phyloP scores from a whole-genome alignment of 2,888 invertebrate species.

The Catonia carolina region DNA sequence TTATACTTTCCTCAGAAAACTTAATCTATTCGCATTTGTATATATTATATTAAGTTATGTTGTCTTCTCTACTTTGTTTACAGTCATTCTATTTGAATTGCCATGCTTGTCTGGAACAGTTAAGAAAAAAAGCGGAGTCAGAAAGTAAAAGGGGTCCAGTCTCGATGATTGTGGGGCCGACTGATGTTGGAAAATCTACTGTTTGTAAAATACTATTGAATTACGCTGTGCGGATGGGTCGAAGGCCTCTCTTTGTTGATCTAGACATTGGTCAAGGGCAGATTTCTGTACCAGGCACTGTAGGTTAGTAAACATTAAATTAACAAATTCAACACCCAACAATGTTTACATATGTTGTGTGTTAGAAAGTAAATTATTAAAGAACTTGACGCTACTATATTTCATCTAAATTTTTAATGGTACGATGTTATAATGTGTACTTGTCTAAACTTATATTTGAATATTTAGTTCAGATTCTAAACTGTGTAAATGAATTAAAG shows the following conservation, averaged over 20 bases:
- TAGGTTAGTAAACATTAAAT: conserved; percentile 57
- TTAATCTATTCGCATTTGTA: no score
- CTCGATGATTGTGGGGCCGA: conserved; percentile 87
- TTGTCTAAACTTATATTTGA: no score
- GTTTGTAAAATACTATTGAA: conserved; percentile 81
- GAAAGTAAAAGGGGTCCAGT: conserved; percentile 69
- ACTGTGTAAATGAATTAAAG: no score
- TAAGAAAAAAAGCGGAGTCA: conserved; percentile 74
- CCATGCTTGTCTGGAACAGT: conserved; percentile 88
- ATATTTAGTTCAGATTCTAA: no score
- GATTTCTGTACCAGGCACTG: conserved; percentile 85
- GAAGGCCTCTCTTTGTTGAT: conserved; percentile 88
- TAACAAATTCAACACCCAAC: no score
- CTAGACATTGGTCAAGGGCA: conserved; percentile 93
- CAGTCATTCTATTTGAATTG: conserved; percentile 85
- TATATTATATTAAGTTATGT: no score
- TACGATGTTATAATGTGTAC: no score
- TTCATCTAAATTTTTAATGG: no score
- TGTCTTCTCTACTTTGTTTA: conserved; percentile 22
- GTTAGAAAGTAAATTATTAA: no score
- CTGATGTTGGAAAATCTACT: conserved; percentile 95
- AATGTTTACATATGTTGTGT: no score
- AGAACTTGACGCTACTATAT: no score
- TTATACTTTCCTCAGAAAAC: no score
- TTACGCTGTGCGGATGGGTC: conserved; percentile 86